Evolutionary conservation across 2,888 invertebrate genomes (phyloP).

Genomic region (Dolomedes plantarius): DNA sequence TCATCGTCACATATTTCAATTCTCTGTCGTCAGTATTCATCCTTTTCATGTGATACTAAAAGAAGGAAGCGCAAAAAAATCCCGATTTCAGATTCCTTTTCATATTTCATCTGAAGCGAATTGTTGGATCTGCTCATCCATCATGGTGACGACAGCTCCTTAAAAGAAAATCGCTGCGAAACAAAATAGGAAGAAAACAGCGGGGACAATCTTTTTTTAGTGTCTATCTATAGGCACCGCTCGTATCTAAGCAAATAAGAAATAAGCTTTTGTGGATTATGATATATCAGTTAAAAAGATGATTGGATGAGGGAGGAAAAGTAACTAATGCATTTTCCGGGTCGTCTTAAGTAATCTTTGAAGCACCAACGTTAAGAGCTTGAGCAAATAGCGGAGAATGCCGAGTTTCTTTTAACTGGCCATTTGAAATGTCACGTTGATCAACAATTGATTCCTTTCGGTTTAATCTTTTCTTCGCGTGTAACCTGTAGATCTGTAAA

Average conservation of each 20-base stretch:
- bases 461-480: neutral
- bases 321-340: slow-evolving; percentile 10
- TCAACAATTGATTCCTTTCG: neutral
- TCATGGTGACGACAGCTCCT: slow-evolving; percentile 58
- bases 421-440: neutral
- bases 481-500: neutral
- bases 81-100: slow-evolving; percentile 46
- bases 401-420: slow-evolving; percentile 1
- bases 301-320: slow-evolving; percentile 40
- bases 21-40: slow-evolving; percentile 56
- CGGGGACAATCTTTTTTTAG: slow-evolving; percentile 42
- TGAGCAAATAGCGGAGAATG: neutral
- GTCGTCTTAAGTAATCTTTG: neutral
- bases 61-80: slow-evolving; percentile 36
- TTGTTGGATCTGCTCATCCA: slow-evolving; percentile 58
- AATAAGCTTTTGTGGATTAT: slow-evolving; percentile 52
- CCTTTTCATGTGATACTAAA: slow-evolving; percentile 51
- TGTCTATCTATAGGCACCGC: slow-evolving; percentile 45
- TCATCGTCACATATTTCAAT: slow-evolving; percentile 40
- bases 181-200: slow-evolving; percentile 44
- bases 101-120: slow-evolving; percentile 62
- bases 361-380: neutral
- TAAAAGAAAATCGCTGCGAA: slow-evolving; percentile 56
- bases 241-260: slow-evolving; percentile 64
- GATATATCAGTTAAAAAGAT: slow-evolving; percentile 59